phyloP scores from a whole-genome alignment of 2,797 vertebrate genomes.

The Brachymystax lenok region DNA sequence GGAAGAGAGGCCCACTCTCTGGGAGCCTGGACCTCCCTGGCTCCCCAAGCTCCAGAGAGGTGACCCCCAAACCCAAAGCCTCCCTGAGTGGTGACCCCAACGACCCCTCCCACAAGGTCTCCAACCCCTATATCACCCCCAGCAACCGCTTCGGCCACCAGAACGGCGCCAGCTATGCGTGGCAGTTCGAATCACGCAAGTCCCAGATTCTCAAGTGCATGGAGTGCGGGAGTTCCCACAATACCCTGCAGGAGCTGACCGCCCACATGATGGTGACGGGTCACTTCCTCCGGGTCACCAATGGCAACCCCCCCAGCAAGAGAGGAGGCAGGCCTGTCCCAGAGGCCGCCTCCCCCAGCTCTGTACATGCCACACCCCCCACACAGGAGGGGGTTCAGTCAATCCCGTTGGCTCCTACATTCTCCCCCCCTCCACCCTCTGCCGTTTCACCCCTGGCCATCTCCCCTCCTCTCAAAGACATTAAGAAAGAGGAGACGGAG shows the following conservation, averaged over 20 bases:
- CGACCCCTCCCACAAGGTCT: slow-evolving; percentile 81
- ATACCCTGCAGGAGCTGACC: slow-evolving; percentile 93
- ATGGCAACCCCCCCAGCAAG: slow-evolving; percentile 83
- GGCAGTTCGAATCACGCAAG: slow-evolving; percentile 95
- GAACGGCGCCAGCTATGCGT: slow-evolving; percentile 87
- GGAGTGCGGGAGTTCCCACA: slow-evolving; percentile 95
- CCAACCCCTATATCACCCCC: slow-evolving; percentile 82
- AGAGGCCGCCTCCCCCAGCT: slow-evolving; percentile 77
- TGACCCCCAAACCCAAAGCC: slow-evolving; percentile 73
- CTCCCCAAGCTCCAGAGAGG: slow-evolving; percentile 85
- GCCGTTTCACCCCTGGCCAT: slow-evolving; percentile 61
- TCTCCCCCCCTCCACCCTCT: slow-evolving; percentile 80
- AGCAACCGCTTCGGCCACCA: slow-evolving; percentile 91
- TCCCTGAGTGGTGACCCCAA: slow-evolving; percentile 66
- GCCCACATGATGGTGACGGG: slow-evolving; percentile 98
- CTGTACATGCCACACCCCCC: slow-evolving; percentile 55
- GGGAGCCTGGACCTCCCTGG: slow-evolving; percentile 86
- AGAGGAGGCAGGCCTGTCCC: slow-evolving; percentile 89
- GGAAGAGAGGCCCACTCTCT: slow-evolving; percentile 82
- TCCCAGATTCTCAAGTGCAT: slow-evolving; percentile 96
- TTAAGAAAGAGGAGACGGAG: slow-evolving; percentile 91
- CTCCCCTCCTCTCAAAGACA: slow-evolving; percentile 80
- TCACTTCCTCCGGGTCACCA: slow-evolving; percentile 92
- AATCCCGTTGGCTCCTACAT: slow-evolving; percentile 86
- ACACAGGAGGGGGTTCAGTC: slow-evolving; percentile 90